Conservation (phyloP, 2,888 invertebrate genomes). For the Drosophila melanosoma region DNA sequence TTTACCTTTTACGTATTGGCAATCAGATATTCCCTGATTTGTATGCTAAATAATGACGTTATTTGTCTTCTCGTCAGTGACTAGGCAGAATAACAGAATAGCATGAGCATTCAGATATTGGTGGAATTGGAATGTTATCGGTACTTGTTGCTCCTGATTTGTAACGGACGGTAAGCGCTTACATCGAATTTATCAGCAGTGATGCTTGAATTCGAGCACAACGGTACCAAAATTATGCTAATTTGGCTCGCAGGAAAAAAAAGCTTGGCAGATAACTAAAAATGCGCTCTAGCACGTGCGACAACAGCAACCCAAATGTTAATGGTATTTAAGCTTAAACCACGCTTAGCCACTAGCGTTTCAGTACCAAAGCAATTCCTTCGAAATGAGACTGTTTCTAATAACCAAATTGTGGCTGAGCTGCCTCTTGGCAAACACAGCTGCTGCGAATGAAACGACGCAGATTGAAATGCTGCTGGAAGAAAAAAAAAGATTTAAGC, state of each 20-base stretch:
- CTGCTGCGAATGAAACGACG: not conserved
- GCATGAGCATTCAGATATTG: constrained; percentile 25
- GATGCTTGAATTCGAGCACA: constrained; percentile 54
- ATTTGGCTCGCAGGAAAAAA: constrained; percentile 7
- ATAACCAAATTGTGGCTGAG: constrained; percentile 32
- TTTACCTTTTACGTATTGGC: not conserved
- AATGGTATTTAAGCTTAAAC: constrained; percentile 56
- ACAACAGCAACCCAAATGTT: not conserved
- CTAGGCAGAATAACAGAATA: not conserved
- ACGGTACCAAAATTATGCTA: not conserved
- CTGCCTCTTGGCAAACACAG: constrained; percentile 13
- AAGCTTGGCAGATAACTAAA: constrained; percentile 34
- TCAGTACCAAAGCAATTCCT: constrained; percentile 20
- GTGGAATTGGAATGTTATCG: constrained; percentile 3
- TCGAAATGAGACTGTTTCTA: constrained; percentile 39
- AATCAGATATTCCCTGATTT: not conserved
- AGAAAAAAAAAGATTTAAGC: constrained; percentile 38
- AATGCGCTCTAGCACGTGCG: constrained; percentile 46
- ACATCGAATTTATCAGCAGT: constrained; percentile 34
- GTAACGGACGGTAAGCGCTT: constrained; percentile 22
- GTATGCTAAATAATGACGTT: not conserved
- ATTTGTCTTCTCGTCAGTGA: not conserved
- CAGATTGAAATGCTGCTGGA: constrained; percentile 31
- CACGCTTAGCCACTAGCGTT: constrained; percentile 24
- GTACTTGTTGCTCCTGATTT: constrained; percentile 34